These are phyloP conservation scores for Aradus depressus DNA, from an alignment of 2,888 invertebrate species.

Conservation along the genomic window DNA sequence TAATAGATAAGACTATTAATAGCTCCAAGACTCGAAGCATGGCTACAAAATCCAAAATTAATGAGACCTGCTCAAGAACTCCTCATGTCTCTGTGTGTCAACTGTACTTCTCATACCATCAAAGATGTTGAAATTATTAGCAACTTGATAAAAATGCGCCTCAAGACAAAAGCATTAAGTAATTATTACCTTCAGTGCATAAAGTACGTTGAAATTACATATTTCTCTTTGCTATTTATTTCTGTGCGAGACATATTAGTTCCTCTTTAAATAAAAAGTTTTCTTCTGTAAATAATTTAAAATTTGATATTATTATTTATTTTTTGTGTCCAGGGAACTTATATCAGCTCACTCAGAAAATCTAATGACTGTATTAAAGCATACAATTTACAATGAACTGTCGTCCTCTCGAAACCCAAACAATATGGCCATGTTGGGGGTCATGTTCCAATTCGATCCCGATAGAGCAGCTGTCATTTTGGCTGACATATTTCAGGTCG, in stretches of 20 bases:
- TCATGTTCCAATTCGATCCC: conserved; percentile 75
- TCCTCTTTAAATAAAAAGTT: not conserved
- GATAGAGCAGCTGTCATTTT: conserved; percentile 70
- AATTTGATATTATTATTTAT: not conserved
- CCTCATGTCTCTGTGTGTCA: conserved; percentile 78
- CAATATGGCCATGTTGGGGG: conserved; percentile 84
- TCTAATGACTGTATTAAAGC: conserved; percentile 71
- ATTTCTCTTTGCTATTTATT: not conserved
- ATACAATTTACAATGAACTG: conserved; percentile 89
- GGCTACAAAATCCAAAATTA: conserved; percentile 92
- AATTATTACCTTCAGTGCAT: conserved; percentile 80
- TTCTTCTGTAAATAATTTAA: not conserved
- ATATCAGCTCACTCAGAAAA: conserved; percentile 74
- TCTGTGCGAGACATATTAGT: not conserved
- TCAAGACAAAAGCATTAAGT: conserved; percentile 87
- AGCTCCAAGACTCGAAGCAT: conserved; percentile 73
- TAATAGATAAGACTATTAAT: conserved; percentile 59
- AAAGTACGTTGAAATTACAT: conserved; percentile 41
- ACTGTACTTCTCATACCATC: conserved; percentile 60
- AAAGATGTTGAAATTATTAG: conserved; percentile 68
- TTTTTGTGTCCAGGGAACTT: conserved; percentile 56
- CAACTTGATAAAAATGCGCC: conserved; percentile 74
- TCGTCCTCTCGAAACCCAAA: conserved; percentile 86
- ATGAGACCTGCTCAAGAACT: conserved; percentile 87
- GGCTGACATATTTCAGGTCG: conserved; percentile 57